A percentile compares a stretch with the other conserved stretches of the same genome.
These are phyloP conservation scores for Ailurus styani DNA, from an alignment of 2,113 vertebrate species.

Conservation along the genomic window DNA sequence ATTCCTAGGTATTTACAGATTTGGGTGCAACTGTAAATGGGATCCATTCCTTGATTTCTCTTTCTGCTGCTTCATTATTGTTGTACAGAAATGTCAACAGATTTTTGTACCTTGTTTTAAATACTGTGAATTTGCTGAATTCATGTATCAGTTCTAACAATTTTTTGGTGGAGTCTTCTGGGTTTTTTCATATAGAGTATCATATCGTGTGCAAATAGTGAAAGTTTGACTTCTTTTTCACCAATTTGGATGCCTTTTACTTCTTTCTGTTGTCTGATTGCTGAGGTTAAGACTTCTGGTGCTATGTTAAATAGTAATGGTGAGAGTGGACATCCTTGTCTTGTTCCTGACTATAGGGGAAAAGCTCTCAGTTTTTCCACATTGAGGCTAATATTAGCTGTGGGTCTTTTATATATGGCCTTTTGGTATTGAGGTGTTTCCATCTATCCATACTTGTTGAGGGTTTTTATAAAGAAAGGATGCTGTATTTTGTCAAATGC, in stretches of 20 bases:
- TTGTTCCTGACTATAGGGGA: not conserved
- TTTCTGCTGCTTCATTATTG: not conserved
- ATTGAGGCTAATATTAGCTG: not conserved
- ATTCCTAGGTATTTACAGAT: not conserved
- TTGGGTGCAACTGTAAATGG: not conserved
- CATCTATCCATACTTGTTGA: too few relatives aligned
- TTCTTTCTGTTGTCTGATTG: too few relatives aligned
- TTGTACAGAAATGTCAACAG: not conserved
- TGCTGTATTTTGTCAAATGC: too few relatives aligned
- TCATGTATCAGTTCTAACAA: not conserved
- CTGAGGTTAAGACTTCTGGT: too few relatives aligned
- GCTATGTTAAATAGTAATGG: too few relatives aligned
- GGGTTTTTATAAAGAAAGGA: too few relatives aligned
- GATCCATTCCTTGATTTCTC: not conserved
- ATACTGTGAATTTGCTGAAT: not conserved
- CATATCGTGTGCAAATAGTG: not conserved
- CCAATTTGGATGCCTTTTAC: too few relatives aligned
- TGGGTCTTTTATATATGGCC: not conserved
- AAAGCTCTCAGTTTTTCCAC: not conserved
- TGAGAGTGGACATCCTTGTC: too few relatives aligned
- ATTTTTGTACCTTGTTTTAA: too few relatives aligned
- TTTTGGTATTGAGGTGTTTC: not conserved
- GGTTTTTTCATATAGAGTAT: not conserved
- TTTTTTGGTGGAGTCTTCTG: not conserved
- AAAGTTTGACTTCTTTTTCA: too few relatives aligned